These are phyloP conservation scores for Athene noctua DNA, from an alignment of 2,113 vertebrate genomes.

Conservation along the genomic window DNA sequence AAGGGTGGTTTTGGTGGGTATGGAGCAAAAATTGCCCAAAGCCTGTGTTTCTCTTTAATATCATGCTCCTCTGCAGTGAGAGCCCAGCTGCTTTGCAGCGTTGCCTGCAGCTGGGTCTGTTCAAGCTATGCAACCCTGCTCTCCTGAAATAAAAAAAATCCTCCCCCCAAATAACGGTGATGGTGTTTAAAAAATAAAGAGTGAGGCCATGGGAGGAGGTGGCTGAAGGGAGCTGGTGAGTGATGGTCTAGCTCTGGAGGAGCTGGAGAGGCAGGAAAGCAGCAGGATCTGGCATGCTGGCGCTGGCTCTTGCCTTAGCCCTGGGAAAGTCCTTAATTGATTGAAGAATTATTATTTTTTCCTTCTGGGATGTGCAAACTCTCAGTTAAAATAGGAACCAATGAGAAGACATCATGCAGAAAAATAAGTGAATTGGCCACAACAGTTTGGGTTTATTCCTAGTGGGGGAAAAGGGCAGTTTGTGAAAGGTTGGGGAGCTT, in stretches of 20 bases:
- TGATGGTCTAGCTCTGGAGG: not conserved
- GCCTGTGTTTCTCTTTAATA: not conserved
- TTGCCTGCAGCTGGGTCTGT: not conserved
- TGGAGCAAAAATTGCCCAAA: not conserved
- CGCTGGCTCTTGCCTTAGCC: not conserved
- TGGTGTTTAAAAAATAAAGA: not conserved
- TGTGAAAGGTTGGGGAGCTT: constrained; percentile 49
- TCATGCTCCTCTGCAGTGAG: fast-evolving
- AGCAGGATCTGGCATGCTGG: not conserved
- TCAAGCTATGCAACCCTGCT: not conserved
- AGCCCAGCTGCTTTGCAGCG: not conserved
- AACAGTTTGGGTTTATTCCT: constrained; percentile 11
- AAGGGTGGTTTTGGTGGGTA: not conserved
- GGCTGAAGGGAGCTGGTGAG: not conserved
- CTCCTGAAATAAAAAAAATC: not conserved
- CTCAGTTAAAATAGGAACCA: constrained; percentile 50
- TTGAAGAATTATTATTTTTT: not conserved
- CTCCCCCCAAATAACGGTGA: not conserved
- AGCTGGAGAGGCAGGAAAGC: not conserved
- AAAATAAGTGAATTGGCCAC: not conserved
- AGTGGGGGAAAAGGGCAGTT: constrained; percentile 31
- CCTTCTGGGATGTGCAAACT: not conserved
- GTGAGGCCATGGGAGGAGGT: not conserved
- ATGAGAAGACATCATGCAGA: not conserved
- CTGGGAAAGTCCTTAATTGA: constrained; percentile 46